Percentiles rank a stretch among this genome's conserved stretches.
These are phyloP conservation scores for Muscicapa striata DNA, from an alignment of 2,797 vertebrate genomes.

Conservation along the genomic window DNA sequence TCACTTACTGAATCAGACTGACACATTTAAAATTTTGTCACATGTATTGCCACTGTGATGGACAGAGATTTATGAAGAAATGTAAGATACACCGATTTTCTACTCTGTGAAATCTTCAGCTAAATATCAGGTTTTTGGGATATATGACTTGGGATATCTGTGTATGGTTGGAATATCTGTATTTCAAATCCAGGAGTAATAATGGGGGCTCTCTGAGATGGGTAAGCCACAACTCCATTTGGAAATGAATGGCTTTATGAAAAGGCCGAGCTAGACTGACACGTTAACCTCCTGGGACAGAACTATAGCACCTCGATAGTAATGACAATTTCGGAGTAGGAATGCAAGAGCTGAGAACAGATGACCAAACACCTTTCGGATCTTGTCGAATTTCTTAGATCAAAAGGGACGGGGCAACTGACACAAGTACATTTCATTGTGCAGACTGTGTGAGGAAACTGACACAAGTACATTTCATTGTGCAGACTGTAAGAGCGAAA, in stretches of 20 bases:
- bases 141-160: not conserved
- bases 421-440: too few species aligned
- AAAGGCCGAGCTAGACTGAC: accelerated
- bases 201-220: accelerated
- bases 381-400: not conserved
- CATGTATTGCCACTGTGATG: not conserved
- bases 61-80: not conserved
- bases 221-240: not conserved
- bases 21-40: not conserved
- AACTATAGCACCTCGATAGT: accelerated
- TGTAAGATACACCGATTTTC: not conserved
- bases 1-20: not conserved
- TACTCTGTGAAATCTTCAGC: not conserved
- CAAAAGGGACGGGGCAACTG: accelerated
- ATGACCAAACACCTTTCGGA: accelerated
- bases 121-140: not conserved
- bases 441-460: too few species aligned
- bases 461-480: too few species aligned
- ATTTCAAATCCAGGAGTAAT: not conserved
- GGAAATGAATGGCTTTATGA: not conserved
- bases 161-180: not conserved
- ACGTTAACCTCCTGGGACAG: not conserved
- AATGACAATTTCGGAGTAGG: not conserved
- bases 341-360: accelerated
- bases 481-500: accelerated